Conservation (phyloP, 2,888 invertebrate species). For the Napeogenes inachia region DNA sequence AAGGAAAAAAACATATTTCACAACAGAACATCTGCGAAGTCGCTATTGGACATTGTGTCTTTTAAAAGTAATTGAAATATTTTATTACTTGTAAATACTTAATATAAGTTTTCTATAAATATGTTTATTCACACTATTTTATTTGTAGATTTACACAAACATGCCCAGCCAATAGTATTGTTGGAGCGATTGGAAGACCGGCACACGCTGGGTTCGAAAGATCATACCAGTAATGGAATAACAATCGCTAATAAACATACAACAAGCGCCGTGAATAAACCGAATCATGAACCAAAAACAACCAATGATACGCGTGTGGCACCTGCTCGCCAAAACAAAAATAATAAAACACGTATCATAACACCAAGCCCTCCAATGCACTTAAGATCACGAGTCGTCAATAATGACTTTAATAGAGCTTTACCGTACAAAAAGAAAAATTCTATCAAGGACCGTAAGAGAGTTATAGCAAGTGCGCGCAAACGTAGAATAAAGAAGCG, state of each 20-base stretch:
- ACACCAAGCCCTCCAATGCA: not conserved
- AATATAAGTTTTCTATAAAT: too few relatives aligned
- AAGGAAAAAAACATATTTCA: conserved; percentile 16
- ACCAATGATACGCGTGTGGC: not conserved
- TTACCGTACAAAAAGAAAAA: not conserved
- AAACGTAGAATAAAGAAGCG: conserved; percentile 4
- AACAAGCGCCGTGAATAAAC: not conserved
- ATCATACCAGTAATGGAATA: not conserved
- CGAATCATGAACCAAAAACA: not conserved
- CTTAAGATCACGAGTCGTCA: not conserved
- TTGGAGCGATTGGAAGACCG: conserved; percentile 31
- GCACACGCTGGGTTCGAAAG: not conserved
- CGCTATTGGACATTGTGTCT: conserved; percentile 15
- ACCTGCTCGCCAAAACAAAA: not conserved
- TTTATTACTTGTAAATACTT: conserved; percentile 1
- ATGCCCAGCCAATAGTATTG: conserved; percentile 38
- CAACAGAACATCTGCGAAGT: conserved; percentile 17
- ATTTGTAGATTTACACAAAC: conserved; percentile 28
- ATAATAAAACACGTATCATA: not conserved
- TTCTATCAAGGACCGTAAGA: not conserved
- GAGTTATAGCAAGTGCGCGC: not conserved
- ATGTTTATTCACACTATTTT: not conserved
- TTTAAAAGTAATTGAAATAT: conserved; percentile 14
- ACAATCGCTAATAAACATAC: not conserved
- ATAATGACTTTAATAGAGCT: not conserved